phyloP scores from a whole-genome alignment of 2,888 invertebrate genomes.

The Neoitamus cyanurus region DNA sequence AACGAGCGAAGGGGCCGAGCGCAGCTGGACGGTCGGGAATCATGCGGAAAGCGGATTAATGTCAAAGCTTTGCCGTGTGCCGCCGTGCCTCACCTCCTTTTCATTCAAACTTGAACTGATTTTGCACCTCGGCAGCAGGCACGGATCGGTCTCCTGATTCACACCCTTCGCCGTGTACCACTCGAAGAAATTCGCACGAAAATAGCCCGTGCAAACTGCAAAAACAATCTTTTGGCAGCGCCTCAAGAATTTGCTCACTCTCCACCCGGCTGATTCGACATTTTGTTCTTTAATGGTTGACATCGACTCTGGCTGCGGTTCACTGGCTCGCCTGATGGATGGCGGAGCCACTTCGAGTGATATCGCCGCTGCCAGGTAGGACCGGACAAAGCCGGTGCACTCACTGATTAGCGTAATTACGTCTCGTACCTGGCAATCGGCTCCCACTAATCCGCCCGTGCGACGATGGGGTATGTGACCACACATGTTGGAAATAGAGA shows the following conservation, averaged over 20 bases:
- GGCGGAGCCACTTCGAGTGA: neutral
- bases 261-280: conserved; percentile 3
- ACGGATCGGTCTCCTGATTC: neutral
- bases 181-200: neutral
- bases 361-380: neutral
- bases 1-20: neutral
- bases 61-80: neutral
- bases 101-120: conserved; percentile 39
- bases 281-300: neutral
- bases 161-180: neutral
- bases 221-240: conserved; percentile 24
- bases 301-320: neutral
- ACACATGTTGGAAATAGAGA: neutral
- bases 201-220: conserved; percentile 14
- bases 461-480: neutral
- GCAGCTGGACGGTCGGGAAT: neutral
- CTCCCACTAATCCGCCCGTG: neutral
- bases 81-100: neutral
- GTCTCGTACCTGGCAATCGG: neutral
- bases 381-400: neutral
- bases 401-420: neutral
- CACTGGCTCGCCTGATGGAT: neutral
- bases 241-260: conserved; percentile 18
- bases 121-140: neutral
- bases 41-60: neutral